Evolutionary conservation across 2,888 invertebrate species (phyloP).

Genomic region (Salticus scenicus): DNA sequence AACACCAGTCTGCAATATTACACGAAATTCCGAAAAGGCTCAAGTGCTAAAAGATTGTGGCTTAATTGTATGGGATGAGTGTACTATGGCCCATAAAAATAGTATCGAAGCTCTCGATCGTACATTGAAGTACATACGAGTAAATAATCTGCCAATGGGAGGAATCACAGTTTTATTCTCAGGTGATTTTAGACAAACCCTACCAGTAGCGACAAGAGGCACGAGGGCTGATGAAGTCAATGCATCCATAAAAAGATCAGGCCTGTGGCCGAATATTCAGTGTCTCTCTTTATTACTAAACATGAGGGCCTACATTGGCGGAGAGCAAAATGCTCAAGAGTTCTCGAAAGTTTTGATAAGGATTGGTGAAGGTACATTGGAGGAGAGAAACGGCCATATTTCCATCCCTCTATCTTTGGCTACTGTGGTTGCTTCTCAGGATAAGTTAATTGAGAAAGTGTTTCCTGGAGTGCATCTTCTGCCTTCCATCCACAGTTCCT

Average conservation of each 20-base stretch:
- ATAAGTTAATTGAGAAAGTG: background rate
- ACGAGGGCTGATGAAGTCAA: constrained; percentile 17
- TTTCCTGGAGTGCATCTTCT: background rate
- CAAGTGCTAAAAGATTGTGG: background rate
- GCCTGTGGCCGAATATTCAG: constrained; percentile 29
- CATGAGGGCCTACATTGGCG: constrained; percentile 63
- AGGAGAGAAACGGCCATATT: too few species aligned
- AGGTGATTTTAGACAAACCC: constrained; percentile 23
- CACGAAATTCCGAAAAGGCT: too few species aligned
- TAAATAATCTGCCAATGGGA: background rate
- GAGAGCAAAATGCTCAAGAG: constrained; percentile 9
- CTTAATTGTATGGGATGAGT: constrained; percentile 25
- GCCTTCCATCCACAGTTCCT: background rate
- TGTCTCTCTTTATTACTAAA: constrained; percentile 36
- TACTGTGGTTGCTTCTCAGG: background rate
- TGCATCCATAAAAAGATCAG: constrained; percentile 15
- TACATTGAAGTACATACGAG: background rate
- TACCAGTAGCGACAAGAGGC: background rate
- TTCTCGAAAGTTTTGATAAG: constrained; percentile 45
- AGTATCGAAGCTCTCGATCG: background rate
- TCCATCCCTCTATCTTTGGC: background rate
- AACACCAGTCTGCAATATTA: too few species aligned
- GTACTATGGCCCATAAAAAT: constrained; percentile 16
- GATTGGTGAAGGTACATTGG: constrained; percentile 9
- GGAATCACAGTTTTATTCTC: background rate